Conservation (phyloP, 2,113 vertebrate genomes). For the Leucoraja erinaceus region DNA sequence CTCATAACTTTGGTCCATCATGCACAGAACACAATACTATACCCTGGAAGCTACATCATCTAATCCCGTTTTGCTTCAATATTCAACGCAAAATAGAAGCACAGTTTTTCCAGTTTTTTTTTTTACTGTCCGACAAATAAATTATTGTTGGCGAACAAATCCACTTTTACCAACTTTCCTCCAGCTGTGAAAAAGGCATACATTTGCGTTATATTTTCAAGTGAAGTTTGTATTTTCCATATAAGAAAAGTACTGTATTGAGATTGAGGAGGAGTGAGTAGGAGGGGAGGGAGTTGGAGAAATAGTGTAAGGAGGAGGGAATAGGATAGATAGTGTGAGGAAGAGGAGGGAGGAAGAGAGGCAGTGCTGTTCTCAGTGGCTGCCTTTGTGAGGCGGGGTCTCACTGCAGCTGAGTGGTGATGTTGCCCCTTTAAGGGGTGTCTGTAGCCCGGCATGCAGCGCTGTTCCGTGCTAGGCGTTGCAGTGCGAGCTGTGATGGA, state of each 20-base stretch:
- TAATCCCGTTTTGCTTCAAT: neutral
- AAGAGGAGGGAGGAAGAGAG: neutral
- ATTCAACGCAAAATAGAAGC: neutral
- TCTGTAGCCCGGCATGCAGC: conserved; percentile 3
- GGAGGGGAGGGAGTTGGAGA: too few species aligned
- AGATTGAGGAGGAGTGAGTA: neutral
- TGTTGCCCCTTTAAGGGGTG: conserved; percentile 2
- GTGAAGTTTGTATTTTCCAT: neutral
- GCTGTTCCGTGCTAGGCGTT: neutral
- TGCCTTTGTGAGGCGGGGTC: neutral
- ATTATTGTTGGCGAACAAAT: neutral
- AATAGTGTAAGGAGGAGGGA: too few species aligned
- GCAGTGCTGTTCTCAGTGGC: neutral
- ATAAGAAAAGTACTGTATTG: neutral
- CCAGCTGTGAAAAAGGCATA: neutral
- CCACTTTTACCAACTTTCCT: neutral
- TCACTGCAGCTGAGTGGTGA: neutral
- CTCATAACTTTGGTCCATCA: neutral
- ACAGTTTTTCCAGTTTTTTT: neutral
- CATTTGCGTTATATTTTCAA: neutral
- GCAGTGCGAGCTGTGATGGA: neutral
- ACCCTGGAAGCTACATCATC: neutral
- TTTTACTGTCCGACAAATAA: neutral
- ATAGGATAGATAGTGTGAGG: neutral
- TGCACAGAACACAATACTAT: neutral